Evolutionary conservation across 2,888 invertebrate species (phyloP).

Genomic region (Micoletzkya japonica): DNA sequence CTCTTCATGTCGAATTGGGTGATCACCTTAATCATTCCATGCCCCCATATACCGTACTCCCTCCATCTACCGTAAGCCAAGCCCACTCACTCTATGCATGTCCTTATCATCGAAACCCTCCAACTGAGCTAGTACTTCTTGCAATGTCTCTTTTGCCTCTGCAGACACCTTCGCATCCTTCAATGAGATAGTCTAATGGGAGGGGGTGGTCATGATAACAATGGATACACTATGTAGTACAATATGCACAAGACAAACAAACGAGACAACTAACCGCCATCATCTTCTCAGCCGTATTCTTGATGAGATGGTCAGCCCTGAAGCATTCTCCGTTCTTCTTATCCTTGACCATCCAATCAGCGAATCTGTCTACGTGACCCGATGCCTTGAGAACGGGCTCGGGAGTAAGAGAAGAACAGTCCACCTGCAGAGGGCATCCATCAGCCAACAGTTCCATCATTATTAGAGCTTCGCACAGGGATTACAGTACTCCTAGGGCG

Average conservation of each 20-base stretch:
- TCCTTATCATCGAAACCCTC: constrained; percentile 61
- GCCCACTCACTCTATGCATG: constrained; percentile 45
- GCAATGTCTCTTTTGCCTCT: constrained; percentile 75
- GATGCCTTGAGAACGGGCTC: constrained; percentile 95
- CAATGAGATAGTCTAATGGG: constrained; percentile 21
- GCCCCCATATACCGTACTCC: constrained; percentile 70
- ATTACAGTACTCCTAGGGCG: neutral
- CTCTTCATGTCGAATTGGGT: constrained; percentile 88
- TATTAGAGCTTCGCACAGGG: no score
- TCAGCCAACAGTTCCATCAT: no score
- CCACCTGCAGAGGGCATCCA: constrained; percentile 70
- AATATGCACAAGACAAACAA: constrained; percentile 20
- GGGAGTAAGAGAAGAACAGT: constrained; percentile 94
- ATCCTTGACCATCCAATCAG: constrained; percentile 99
- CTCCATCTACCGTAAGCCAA: neutral
- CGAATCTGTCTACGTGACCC: constrained; percentile 97
- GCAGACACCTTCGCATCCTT: constrained; percentile 79
- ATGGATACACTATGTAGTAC: neutral
- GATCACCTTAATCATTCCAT: constrained; percentile 69
- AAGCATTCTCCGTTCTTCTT: constrained; percentile 93
- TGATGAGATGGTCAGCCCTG: constrained; percentile 93
- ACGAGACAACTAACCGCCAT: constrained; percentile 34
- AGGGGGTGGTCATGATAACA: neutral
- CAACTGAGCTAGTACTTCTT: constrained; percentile 77
- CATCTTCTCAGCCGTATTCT: constrained; percentile 67